Conservation (phyloP, 30 jellyfish, hydroid and myxozoan genomes). For the Turritopsis dohrnii region DNA sequence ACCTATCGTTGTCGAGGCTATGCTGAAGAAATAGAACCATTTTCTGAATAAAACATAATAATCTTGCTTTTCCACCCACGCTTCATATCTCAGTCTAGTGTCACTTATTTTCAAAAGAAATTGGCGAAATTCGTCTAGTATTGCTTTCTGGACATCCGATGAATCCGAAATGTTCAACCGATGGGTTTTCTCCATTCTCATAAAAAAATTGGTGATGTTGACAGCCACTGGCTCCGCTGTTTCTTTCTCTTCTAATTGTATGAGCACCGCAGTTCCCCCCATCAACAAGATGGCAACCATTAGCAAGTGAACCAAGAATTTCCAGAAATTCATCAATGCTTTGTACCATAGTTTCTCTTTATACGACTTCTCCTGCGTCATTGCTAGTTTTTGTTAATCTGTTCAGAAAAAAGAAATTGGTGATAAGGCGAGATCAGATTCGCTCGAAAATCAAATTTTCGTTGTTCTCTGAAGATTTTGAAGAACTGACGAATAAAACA, state of each 20-base stretch:
- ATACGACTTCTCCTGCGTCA: not conserved
- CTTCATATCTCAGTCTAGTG: not conserved
- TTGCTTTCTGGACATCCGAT: not conserved
- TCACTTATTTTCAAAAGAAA: not conserved
- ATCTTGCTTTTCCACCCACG: not conserved
- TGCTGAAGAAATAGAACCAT: not conserved
- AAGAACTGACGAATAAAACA: too few relatives aligned
- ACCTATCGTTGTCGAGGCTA: constrained; percentile 5
- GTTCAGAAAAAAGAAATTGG: too few relatives aligned
- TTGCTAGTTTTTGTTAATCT: too few relatives aligned
- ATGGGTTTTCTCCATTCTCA: not conserved
- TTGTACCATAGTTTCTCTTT: not conserved
- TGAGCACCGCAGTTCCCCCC: not conserved
- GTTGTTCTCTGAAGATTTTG: too few relatives aligned
- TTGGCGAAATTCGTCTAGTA: not conserved
- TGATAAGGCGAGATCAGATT: too few relatives aligned
- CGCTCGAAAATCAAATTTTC: too few relatives aligned
- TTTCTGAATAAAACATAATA: not conserved
- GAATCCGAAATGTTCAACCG: not conserved
- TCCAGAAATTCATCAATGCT: not conserved
- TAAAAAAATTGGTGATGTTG: not conserved
- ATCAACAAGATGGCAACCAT: not conserved
- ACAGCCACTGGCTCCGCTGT: not conserved
- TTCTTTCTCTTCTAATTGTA: not conserved
- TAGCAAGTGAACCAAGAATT: not conserved